phyloP scores from a whole-genome alignment of 2,113 vertebrate species.

The Centropristis striata region DNA sequence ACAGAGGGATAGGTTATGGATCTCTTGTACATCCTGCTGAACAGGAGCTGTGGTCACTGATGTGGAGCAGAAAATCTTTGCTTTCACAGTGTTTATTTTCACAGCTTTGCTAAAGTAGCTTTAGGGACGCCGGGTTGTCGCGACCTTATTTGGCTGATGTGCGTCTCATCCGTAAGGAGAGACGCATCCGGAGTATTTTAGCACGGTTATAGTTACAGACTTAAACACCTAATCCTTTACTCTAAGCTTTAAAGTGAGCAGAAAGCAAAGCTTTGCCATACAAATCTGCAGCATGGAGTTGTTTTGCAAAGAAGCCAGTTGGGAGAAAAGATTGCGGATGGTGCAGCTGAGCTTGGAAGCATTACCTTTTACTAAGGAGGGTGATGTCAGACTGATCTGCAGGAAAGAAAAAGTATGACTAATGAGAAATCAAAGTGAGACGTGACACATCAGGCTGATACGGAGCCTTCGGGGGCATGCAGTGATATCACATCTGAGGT shows the following conservation, averaged over 20 bases:
- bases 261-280: constrained; percentile 3
- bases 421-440: constrained; percentile 42
- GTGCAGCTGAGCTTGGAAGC: not conserved
- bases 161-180: constrained; percentile 15
- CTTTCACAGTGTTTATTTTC: constrained; percentile 41
- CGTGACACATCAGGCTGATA: not conserved
- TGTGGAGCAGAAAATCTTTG: constrained; percentile 38
- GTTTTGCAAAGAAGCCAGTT: constrained; percentile 14
- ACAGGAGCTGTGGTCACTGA: constrained; percentile 25
- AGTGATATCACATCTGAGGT: not conserved
- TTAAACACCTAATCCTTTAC: constrained; percentile 55
- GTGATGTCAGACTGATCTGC: constrained; percentile 15
- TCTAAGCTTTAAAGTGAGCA: constrained; percentile 34
- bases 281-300: constrained; percentile 24
- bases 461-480: not conserved
- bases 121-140: constrained; percentile 2
- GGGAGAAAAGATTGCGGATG: constrained; percentile 2
- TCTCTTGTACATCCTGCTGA: constrained; percentile 18
- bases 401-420: not conserved
- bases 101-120: constrained; percentile 42
- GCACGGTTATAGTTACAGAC: constrained; percentile 31
- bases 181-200: constrained; percentile 23
- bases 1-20: constrained; percentile 13
- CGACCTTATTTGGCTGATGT: constrained; percentile 47
- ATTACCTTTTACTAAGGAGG: constrained; percentile 11